Base-by-base conservation (phyloP, 2,113 vertebrate genomes). In the Hyla sarda region DNA sequence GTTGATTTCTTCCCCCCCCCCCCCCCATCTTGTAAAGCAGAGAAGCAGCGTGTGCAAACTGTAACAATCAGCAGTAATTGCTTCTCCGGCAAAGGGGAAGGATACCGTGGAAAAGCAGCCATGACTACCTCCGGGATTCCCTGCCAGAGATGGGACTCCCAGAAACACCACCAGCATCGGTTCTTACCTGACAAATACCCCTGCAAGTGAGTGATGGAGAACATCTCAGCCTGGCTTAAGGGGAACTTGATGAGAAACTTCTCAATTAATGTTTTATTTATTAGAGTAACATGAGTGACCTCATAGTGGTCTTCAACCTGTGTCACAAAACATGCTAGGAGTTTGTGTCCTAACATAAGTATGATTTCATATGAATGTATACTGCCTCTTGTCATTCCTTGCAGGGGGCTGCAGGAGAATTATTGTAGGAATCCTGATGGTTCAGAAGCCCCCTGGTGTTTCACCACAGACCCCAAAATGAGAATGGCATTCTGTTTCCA, bases 381-480 rank as follows among this genome's bases (percentile, higher is more conserved):
- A 1, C 19, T 7, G 30, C 6, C n/a, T 54, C 0, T n/a, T 84
- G 16, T n/a, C 1, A 2, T 77, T 60, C 12, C 19, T 0, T 12
- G n/a, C 89, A 99, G 98, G 87, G 97, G 96, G 88, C 89, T 99
- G 90, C 93, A 95, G 85, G 97, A 99, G 92, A 99, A 99, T 90
- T 99, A 97, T 93, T 99, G 98, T 89, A 94, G 98, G 79, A 99
- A 99, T 88, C 98, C 98, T 0, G 98, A 99, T 0, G 97, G 96
- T 19, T 98, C 98, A 0, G 98, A 99, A 91, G 98, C 97, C 3
- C 98, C 98, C 0, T 99, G 98, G 98, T 99, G 98, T 89, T 99
- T 99, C 91, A 98, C 97, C 0, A 90, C 95, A 1, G 89, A 90
- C 47, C 79, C 94, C 0, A 91, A 91, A 5, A 69, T 97, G 93